Evolutionary conservation across 2,888 invertebrate species (phyloP).

Genomic region (Aphodius sticticus): DNA sequence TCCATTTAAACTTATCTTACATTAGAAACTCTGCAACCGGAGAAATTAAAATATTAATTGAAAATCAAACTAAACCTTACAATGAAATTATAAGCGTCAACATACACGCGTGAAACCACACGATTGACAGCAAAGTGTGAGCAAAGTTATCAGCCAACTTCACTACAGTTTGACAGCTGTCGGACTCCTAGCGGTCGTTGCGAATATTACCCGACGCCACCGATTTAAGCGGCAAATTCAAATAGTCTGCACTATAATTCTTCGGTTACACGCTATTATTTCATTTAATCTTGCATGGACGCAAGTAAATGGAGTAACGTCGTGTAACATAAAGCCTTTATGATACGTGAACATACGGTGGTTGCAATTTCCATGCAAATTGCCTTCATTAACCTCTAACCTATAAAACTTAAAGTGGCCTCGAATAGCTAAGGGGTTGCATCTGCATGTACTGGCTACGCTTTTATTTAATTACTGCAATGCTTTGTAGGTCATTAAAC

Average conservation of each 20-base stretch:
- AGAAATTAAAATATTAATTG: background rate
- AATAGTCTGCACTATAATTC: background rate
- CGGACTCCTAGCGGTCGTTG: background rate
- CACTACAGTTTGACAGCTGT: background rate
- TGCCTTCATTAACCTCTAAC: conserved; percentile 19
- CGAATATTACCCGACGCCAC: background rate
- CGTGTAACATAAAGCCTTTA: background rate
- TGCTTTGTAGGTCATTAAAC: no score
- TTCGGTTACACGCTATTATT: background rate
- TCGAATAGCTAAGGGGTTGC: background rate
- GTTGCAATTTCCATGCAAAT: conserved; percentile 17
- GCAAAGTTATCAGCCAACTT: background rate
- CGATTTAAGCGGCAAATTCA: background rate
- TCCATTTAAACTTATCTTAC: background rate
- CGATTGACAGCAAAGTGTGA: background rate
- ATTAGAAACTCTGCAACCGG: background rate
- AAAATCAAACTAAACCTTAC: background rate
- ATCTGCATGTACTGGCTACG: no score
- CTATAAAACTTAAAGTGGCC: background rate
- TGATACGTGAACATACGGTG: background rate
- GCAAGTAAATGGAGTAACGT: background rate
- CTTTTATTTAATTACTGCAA: no score
- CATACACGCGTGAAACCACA: background rate
- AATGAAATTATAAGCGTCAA: background rate
- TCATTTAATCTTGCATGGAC: background rate